Evolutionary conservation across 2,797 vertebrate species (phyloP), one percentile per base, ranked within the genome.

Genomic region (Chaetodon trifasciatus): DNA sequence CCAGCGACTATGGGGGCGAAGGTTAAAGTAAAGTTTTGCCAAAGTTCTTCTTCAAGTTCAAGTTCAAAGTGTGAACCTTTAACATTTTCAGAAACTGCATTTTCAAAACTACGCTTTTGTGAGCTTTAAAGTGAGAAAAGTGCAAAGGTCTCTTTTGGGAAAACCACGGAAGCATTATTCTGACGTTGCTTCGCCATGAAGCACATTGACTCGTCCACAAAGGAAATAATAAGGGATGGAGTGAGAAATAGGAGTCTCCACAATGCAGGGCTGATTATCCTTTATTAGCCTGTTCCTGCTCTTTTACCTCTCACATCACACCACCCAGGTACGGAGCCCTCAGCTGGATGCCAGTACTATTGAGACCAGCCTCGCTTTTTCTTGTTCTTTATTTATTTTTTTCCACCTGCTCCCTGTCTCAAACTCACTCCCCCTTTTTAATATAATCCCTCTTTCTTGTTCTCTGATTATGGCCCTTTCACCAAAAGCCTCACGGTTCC

Each of bases 391-490:
- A 21, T 85, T 86, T 71, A 71, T 70, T 83, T 81, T 79, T 68
- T 80, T 44, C 42, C 42, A 64, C 72, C 60, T 77, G 24, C 61
- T 72, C 62, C 60, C 35, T 72, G 55, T 88, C 71, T 87, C 76
- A 70, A 69, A 83, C 56, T 76, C 66, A 70, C 81, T 74, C 70
- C 44, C 66, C 65, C 40, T 13, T 70, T 92, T 90, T 82, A 80
- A 92, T 92, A 83, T 84, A 93, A 93, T 91, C 85, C 84, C 23
- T 74, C 77, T 74, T 84, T 81, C 84, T 90, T 92, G 85, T 94
- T 91, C 85, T 87, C 86, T 92, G 93, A 94, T 95, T 93, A 90
- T 76, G 75, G 82, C 65, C 91, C 84, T 93, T 92, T 93, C 81
- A 88, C 81, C 53, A 79, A 93, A 91, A 68, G 77, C 86, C 88